phyloP scores from a whole-genome alignment of 2,113 vertebrate genomes.

The Bubo blakistoni region DNA sequence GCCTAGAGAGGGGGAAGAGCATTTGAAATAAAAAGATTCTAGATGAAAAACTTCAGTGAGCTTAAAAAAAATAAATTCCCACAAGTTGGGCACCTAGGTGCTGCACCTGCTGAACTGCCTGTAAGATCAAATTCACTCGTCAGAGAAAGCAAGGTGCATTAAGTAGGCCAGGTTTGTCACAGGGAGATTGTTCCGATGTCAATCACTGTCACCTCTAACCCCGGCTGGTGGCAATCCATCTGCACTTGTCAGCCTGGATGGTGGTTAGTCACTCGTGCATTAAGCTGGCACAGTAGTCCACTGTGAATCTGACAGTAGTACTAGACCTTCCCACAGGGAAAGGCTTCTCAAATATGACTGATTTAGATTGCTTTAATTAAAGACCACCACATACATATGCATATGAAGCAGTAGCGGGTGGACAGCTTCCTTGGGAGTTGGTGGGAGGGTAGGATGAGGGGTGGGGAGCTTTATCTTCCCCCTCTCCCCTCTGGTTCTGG shows the following conservation, averaged over 20 bases:
- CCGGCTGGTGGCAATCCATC: background rate
- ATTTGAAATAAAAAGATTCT: background rate
- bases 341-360: background rate
- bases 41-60: background rate
- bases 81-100: background rate
- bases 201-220: background rate
- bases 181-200: background rate
- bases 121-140: background rate
- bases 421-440: background rate
- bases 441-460: background rate
- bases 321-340: background rate
- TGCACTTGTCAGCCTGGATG: background rate
- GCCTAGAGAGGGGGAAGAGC: background rate
- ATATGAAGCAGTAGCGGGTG: background rate
- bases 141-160: background rate
- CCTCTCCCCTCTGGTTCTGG: fast-evolving
- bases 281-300: background rate
- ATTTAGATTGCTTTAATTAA: background rate
- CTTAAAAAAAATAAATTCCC: background rate
- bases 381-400: background rate
- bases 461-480: background rate
- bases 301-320: background rate
- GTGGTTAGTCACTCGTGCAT: background rate
- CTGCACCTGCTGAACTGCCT: background rate
- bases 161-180: background rate